These are phyloP conservation scores for Felis chaus DNA, from an alignment of 2,113 vertebrate species.

Conservation along the genomic window DNA sequence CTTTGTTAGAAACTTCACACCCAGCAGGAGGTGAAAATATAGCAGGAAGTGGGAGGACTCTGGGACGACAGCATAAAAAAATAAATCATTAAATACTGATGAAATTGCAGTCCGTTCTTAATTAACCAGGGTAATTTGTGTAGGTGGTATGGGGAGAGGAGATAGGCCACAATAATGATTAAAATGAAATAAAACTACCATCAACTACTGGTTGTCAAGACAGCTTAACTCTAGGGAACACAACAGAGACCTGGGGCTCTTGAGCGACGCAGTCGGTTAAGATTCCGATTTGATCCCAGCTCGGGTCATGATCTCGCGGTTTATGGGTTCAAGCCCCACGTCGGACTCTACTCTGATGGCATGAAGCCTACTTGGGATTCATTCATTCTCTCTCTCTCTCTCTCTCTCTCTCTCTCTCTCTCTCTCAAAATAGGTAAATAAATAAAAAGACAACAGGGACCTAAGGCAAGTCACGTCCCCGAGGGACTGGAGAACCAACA, in stretches of 20 bases:
- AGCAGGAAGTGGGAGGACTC: not conserved
- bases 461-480: not conserved
- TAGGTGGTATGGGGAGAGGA: not conserved
- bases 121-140: not conserved
- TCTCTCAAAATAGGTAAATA: too few relatives aligned
- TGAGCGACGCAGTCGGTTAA: too few relatives aligned
- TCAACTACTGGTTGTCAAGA: not conserved
- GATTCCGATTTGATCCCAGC: too few relatives aligned
- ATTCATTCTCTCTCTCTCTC: too few relatives aligned
- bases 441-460: not conserved
- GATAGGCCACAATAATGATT: not conserved
- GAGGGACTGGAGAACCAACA: not conserved
- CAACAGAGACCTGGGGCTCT: not conserved
- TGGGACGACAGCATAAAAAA: not conserved
- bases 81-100: not conserved
- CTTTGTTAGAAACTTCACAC: not conserved
- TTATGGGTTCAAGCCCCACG: too few relatives aligned
- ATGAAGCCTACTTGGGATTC: too few relatives aligned
- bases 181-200: slow-evolving; percentile 20
- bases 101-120: not conserved
- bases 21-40: not conserved
- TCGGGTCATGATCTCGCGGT: too few relatives aligned
- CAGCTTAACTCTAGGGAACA: not conserved
- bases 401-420: too few relatives aligned
- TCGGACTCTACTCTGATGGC: too few relatives aligned